Evolutionary conservation across 1,140 invertebrate genomes (phyloP).

Genomic region (Latrodectus geometricus): DNA sequence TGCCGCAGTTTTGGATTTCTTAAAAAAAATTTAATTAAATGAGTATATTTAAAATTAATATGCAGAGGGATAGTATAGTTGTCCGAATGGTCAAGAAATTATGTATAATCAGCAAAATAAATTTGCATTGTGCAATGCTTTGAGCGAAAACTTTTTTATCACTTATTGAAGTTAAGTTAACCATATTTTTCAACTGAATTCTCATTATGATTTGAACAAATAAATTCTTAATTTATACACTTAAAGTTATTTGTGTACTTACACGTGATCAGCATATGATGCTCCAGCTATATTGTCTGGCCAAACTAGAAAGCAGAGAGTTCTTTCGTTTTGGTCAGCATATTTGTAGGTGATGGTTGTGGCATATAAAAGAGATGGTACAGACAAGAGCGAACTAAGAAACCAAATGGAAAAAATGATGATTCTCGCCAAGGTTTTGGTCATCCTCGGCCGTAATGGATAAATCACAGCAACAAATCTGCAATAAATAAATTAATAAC

Average conservation of each 20-base stretch:
- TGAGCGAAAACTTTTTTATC: too few relatives aligned
- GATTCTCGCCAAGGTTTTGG: constrained; percentile 79
- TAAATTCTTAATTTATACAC: too few relatives aligned
- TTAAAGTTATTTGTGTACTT: constrained; percentile 69
- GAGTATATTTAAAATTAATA: too few relatives aligned
- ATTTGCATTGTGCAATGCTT: too few relatives aligned
- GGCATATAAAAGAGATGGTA: constrained; percentile 86
- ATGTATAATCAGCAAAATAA: too few relatives aligned
- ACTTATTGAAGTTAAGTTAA: too few relatives aligned
- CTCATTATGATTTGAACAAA: too few relatives aligned
- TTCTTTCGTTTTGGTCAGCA: constrained; percentile 72
- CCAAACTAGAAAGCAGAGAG: constrained; percentile 78
- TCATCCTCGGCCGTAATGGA: constrained; percentile 86
- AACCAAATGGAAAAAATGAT: constrained; percentile 87
- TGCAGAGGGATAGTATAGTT: too few relatives aligned
- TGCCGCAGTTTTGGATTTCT: too few relatives aligned
- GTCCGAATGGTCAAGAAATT: too few relatives aligned
- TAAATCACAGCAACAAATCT: constrained; percentile 94
- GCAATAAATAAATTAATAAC: constrained; percentile 65
- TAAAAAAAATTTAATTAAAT: too few relatives aligned
- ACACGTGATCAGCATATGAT: constrained; percentile 77
- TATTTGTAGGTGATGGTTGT: constrained; percentile 78
- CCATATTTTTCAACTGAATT: too few relatives aligned
- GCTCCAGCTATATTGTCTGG: constrained; percentile 75
- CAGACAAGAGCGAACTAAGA: constrained; percentile 79